Conservation (phyloP, 2,797 vertebrate species). For the Parauchenoglanis punctatus region DNA sequence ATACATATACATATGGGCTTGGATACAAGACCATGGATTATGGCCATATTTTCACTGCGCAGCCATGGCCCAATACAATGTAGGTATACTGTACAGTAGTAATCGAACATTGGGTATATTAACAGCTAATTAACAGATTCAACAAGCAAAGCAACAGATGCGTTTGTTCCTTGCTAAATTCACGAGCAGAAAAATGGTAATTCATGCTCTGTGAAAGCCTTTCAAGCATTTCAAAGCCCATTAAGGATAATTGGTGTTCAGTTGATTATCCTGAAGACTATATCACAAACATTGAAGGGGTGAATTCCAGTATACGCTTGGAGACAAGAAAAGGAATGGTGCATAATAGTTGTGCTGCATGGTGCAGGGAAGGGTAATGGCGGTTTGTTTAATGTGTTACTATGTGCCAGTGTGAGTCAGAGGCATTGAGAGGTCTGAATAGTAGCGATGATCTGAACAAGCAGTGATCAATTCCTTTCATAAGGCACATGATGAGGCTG, state of each 20-base stretch:
- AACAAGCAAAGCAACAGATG: conserved; percentile 23
- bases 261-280: conserved; percentile 29
- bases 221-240: conserved; percentile 33
- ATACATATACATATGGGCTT: background rate
- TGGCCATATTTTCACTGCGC: background rate
- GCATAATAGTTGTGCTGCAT: conserved; percentile 30
- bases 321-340: conserved; percentile 32
- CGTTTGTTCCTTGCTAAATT: conserved; percentile 5
- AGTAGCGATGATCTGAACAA: conserved; percentile 61
- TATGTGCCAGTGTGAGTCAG: conserved; percentile 56
- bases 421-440: conserved; percentile 61
- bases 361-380: conserved; percentile 50
- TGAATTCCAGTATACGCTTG: conserved; percentile 31
- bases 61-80: background rate
- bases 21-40: background rate
- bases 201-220: conserved; percentile 6
- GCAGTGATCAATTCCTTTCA: conserved; percentile 62
- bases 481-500: conserved; percentile 51
- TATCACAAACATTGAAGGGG: conserved; percentile 30
- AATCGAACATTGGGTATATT: background rate
- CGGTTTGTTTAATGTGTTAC: conserved; percentile 56
- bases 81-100: background rate
- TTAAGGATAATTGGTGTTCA: conserved; percentile 22
- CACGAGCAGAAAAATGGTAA: conserved; percentile 17
- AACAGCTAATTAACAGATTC: conserved; percentile 18